Evolutionary conservation across 2,888 invertebrate species (phyloP).

Genomic region (Hyles lineata): DNA sequence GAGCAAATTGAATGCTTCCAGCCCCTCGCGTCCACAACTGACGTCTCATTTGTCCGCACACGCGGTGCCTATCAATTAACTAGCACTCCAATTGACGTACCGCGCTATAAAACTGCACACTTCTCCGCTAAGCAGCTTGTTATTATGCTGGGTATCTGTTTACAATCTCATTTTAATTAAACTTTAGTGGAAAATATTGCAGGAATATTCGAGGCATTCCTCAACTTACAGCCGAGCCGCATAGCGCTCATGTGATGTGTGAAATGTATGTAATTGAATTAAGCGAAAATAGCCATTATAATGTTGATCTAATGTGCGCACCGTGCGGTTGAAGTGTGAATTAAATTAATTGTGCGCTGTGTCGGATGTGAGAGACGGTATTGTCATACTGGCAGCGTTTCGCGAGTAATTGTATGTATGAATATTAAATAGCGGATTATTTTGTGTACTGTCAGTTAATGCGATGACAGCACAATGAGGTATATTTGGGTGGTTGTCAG

Average conservation of each 20-base stretch:
- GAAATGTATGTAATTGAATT: conserved; percentile 48
- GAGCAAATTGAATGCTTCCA: conserved; percentile 73
- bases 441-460: conserved; percentile 80
- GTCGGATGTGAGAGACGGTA: conserved; percentile 63
- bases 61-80: conserved; percentile 69
- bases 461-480: conserved; percentile 80
- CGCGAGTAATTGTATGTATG: conserved; percentile 73
- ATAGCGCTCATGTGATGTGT: conserved; percentile 39
- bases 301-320: conserved; percentile 45
- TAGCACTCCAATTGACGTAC: conserved; percentile 54
- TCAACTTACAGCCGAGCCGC: conserved; percentile 31
- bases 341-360: conserved; percentile 66
- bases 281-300: conserved; percentile 52
- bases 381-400: conserved; percentile 68
- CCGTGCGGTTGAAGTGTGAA: conserved; percentile 53
- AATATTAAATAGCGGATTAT: conserved; percentile 79
- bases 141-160: conserved; percentile 55
- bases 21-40: conserved; percentile 52
- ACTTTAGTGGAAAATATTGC: conserved; percentile 48
- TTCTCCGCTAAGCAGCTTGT: conserved; percentile 51
- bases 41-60: conserved; percentile 63
- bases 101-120: conserved; percentile 52
- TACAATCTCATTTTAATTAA: conserved; percentile 52
- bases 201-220: conserved; percentile 47
- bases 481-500: conserved; percentile 70